Evolutionary conservation across 2,888 invertebrate species (phyloP).

Genomic region (Bhutanitis thaidina): DNA sequence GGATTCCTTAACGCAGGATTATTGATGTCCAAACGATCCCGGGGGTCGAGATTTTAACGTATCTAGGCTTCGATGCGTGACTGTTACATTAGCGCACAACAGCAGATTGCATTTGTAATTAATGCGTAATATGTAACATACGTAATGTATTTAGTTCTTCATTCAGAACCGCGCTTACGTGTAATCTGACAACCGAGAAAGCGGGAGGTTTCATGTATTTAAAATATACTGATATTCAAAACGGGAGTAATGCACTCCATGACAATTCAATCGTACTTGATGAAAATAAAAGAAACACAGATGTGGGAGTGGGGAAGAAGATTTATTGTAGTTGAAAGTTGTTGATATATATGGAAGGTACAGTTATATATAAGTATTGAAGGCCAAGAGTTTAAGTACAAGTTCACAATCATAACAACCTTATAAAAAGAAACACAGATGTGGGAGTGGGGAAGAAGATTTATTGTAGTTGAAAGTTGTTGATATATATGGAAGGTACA

Average conservation of each 20-base stretch:
- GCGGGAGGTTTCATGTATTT: too few species aligned
- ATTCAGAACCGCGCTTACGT: not conserved
- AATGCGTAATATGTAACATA: conserved; percentile 17
- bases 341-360: not conserved
- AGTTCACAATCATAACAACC: too few species aligned
- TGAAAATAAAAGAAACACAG: conserved; percentile 1
- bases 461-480: not conserved
- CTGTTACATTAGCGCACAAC: conserved; percentile 37
- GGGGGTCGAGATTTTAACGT: conserved; percentile 2
- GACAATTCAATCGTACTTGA: too few species aligned
- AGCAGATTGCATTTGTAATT: conserved; percentile 7
- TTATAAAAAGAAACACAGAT: conserved; percentile 4
- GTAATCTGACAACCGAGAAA: too few species aligned
- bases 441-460: conserved; percentile 1
- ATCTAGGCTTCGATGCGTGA: conserved; percentile 37
- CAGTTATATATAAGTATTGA: not conserved
- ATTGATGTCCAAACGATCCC: conserved; percentile 37
- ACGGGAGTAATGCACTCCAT: too few species aligned
- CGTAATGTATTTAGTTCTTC: conserved; percentile 8
- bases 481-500: not conserved
- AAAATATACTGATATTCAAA: too few species aligned
- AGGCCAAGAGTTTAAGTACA: not conserved
- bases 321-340: not conserved
- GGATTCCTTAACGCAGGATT: conserved; percentile 32
- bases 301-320: not conserved